Conservation (phyloP, 2,797 vertebrate species). For the Semaprochilodus insignis region DNA sequence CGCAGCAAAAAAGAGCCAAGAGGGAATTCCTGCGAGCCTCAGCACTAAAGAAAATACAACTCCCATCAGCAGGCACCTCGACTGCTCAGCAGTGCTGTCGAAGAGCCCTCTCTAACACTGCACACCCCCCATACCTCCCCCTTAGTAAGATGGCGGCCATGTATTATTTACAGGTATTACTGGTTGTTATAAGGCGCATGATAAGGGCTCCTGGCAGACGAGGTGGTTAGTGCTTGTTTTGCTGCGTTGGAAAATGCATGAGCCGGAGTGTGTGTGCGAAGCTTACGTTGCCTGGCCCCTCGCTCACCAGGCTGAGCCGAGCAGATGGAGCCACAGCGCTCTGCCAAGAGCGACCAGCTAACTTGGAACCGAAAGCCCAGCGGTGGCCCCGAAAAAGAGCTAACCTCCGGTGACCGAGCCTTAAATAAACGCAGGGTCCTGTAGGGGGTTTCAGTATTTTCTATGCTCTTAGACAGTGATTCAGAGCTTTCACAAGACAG, state of each 20-base stretch:
- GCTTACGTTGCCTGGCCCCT: slow-evolving; percentile 30
- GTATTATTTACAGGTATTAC: slow-evolving; percentile 95
- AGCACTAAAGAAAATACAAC: slow-evolving; percentile 81
- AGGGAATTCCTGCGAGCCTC: slow-evolving; percentile 84
- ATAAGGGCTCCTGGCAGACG: slow-evolving; percentile 90
- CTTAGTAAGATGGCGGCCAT: slow-evolving; percentile 83
- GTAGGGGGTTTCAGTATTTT: slow-evolving; percentile 14
- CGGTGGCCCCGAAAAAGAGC: slow-evolving; percentile 55
- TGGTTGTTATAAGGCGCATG: slow-evolving; percentile 89
- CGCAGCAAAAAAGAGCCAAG: slow-evolving; percentile 82
- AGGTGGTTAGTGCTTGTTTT: slow-evolving; percentile 81
- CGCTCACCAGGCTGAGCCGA: slow-evolving; percentile 45
- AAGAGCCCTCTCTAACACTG: slow-evolving; percentile 65
- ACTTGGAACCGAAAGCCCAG: slow-evolving; percentile 55
- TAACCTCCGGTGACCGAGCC: slow-evolving; percentile 51
- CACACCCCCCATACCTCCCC: slow-evolving; percentile 23
- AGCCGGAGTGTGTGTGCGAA: slow-evolving; percentile 55
- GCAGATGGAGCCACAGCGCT: slow-evolving; percentile 56
- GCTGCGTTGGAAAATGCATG: slow-evolving; percentile 82
- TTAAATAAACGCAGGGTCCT: slow-evolving; percentile 59
- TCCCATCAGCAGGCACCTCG: slow-evolving; percentile 89
- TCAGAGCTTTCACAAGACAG: neutral
- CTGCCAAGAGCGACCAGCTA: slow-evolving; percentile 63
- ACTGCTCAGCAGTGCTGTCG: slow-evolving; percentile 81
- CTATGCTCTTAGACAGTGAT: neutral